Evolutionary conservation across 2,888 invertebrate species (phyloP).

Genomic region (Hipparchia sbordonii): DNA sequence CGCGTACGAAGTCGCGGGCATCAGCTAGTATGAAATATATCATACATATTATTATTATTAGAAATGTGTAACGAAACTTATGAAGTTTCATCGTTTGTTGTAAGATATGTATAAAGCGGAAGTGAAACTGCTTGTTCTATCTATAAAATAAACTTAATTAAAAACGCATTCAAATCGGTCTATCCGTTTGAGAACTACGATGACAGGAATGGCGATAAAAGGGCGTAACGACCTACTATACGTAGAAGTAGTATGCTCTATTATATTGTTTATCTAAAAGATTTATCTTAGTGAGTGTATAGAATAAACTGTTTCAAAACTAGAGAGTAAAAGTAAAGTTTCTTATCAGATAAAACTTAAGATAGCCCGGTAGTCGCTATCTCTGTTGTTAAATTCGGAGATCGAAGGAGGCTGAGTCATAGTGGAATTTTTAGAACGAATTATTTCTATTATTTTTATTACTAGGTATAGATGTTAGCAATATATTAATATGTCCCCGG

Average conservation of each 20-base stretch:
- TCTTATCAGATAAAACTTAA: slow-evolving; percentile 33
- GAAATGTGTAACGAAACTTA: no score
- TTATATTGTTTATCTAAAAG: neutral
- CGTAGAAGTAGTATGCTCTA: no score
- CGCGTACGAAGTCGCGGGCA: no score
- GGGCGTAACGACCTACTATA: no score
- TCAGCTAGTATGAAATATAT: no score
- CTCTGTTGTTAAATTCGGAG: slow-evolving; percentile 34
- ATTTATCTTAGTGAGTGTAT: neutral
- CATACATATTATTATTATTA: no score
- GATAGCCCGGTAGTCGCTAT: slow-evolving; percentile 32
- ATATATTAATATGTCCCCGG: no score
- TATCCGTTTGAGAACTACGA: no score
- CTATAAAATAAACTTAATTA: no score
- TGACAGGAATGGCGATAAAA: no score
- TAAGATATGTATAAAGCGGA: neutral
- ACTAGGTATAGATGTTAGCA: neutral
- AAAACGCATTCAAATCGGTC: no score
- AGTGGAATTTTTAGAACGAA: slow-evolving; percentile 28
- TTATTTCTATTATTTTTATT: neutral
- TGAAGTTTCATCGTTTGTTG: no score
- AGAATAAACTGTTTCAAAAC: slow-evolving; percentile 6
- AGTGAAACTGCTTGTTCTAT: neutral
- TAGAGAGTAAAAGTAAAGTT: slow-evolving; percentile 19
- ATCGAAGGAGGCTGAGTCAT: slow-evolving; percentile 31